Percentiles rank a stretch among this genome's conserved stretches.
Conservation (phyloP, 1,140 invertebrate genomes). For the Protaetia brevitarsis region DNA sequence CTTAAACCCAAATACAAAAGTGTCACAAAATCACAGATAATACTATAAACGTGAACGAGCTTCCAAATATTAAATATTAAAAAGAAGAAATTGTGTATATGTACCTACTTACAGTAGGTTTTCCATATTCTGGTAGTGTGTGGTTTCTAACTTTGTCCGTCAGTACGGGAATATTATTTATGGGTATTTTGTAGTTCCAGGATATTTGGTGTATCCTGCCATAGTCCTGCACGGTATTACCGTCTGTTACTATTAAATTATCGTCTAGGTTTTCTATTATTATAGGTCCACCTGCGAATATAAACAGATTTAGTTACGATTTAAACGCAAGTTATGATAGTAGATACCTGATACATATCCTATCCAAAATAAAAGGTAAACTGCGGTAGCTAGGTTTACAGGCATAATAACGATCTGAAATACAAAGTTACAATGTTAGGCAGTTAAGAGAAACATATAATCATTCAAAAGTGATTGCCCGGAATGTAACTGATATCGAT, state of each 20-base stretch:
- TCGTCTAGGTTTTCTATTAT: conserved; percentile 1
- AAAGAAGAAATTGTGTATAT: not conserved
- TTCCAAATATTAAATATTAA: no score
- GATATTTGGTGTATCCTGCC: conserved; percentile 27
- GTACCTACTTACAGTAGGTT: conserved; percentile 46
- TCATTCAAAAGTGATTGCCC: no score
- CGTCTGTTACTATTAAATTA: conserved; percentile 14
- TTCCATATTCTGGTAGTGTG: conserved; percentile 39
- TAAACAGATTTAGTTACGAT: not conserved
- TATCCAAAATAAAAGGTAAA: not conserved
- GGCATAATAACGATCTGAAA: not conserved
- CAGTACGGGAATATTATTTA: conserved; percentile 40
- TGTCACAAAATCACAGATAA: no score
- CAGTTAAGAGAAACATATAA: no score
- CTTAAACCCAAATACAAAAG: no score
- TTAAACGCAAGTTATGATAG: not conserved
- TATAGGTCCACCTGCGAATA: not conserved
- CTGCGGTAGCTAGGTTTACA: not conserved
- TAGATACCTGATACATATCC: not conserved
- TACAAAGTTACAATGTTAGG: not conserved
- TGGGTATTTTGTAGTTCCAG: conserved; percentile 45
- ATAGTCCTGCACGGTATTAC: conserved; percentile 24
- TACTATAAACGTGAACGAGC: no score
- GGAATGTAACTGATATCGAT: no score
- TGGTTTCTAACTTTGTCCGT: conserved; percentile 39